Conservation (phyloP, 2,113 vertebrate genomes). For the Tetrao urogallus region DNA sequence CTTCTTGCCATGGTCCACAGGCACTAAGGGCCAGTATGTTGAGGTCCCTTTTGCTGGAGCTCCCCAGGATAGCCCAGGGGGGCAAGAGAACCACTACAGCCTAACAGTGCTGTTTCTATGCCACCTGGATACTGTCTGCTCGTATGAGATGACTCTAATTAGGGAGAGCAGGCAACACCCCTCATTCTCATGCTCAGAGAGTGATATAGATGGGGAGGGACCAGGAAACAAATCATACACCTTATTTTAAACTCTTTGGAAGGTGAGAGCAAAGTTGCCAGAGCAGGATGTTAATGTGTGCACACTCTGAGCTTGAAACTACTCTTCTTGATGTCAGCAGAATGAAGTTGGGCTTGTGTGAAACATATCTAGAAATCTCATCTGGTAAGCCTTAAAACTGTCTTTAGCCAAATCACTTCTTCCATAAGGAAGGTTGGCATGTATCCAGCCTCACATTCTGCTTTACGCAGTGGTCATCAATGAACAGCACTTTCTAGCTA, state of each 20-base stretch:
- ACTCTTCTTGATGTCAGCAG: background rate
- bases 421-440: background rate
- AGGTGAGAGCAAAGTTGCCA: background rate
- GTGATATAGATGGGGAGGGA: background rate
- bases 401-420: background rate
- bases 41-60: background rate
- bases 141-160: background rate
- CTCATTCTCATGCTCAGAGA: background rate
- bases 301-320: background rate
- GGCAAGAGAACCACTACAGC: background rate
- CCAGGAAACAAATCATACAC: background rate
- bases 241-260: background rate
- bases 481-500: background rate
- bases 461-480: rapidly evolving
- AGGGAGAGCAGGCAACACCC: background rate
- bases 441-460: background rate
- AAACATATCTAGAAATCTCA: background rate
- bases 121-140: background rate
- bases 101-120: background rate
- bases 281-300: background rate
- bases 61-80: background rate
- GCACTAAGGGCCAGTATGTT: background rate
- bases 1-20: background rate
- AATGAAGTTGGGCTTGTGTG: rapidly evolving
- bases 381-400: background rate